Conservation (phyloP, 2,113 vertebrate genomes). For the Dipodomys spectabilis region DNA sequence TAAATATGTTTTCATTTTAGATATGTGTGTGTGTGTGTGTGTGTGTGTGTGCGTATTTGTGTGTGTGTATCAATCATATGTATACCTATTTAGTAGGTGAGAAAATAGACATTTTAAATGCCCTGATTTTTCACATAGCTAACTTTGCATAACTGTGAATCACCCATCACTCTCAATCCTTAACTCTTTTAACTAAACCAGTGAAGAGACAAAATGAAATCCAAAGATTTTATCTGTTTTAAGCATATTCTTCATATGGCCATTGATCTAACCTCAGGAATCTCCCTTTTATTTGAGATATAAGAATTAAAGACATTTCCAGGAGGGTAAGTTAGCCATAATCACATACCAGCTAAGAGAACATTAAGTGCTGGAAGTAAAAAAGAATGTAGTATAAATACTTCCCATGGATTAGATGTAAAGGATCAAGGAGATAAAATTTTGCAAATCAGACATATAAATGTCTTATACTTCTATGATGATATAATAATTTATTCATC, state of each 20-base stretch:
- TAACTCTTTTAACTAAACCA: background rate
- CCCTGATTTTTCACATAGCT: background rate
- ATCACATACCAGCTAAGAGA: background rate
- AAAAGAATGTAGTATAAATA: background rate
- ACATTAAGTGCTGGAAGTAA: background rate
- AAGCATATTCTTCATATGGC: background rate
- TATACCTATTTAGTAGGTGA: background rate
- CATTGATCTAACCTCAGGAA: background rate
- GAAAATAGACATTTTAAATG: slow-evolving; percentile 29
- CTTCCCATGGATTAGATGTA: background rate
- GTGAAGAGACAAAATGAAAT: background rate
- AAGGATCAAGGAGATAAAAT: slow-evolving; percentile 16
- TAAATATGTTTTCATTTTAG: slow-evolving; percentile 23
- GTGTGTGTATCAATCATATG: background rate
- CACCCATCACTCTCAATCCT: background rate
- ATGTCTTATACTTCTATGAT: slow-evolving; percentile 18
- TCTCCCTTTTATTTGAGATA: background rate
- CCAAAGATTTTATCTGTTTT: background rate
- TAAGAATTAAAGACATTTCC: background rate
- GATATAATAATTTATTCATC: background rate
- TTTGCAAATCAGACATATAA: background rate
- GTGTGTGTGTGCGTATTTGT: too few species aligned
- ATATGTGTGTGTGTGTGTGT: too few species aligned
- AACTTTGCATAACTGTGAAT: background rate
- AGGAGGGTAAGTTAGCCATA: background rate